Base-by-base conservation (phyloP, 2,888 invertebrate species). In the Drosophila paucipuncta region DNA sequence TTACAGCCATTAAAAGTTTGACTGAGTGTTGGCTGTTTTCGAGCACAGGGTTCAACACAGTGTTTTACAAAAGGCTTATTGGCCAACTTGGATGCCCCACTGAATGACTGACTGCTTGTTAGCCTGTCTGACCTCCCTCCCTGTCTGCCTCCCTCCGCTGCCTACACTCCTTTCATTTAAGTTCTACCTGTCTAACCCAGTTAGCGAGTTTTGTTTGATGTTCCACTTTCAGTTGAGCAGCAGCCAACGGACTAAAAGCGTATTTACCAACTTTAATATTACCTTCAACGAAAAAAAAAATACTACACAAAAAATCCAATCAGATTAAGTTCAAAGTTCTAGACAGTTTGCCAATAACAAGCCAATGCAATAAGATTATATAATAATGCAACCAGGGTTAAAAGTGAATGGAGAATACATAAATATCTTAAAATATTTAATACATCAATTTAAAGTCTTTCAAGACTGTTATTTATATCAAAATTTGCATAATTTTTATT, bases 161-260 rank as follows among this genome's bases (percentile, higher is more conserved):
- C 31, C 16, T 25, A 1, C 33, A 4, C 25, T 66, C 59, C 64
- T 55, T 78, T 72, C 22, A 25, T 47, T 70, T 68, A 70, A 47
- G 57, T 59, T 35, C 57, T 43, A 64, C 68, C 76, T 69, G 78
- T 81, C 60, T 84, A 84, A 84, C 89, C 89, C 49, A 84, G 83
- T 89, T 84, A 85, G 75, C 57, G 52, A 71, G 67, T 78, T 78
- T 77, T 80, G 78, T 84, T 89, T 84, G 89, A 83, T 84, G 89
- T 83, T 69, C 73, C 57, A 75, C 67, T 58, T 72, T 66, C 50
- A 18, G 71, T 47, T 47, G 37, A 37, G 41, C 41, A 31, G 33
- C 41, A 41, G 60, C 11, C 25, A 35, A 60, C 54, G 33, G 53
- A n/a, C 35, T 28, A 25, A 67, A 62, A 37, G 16, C 54, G n/a